Percentiles rank a stretch among this genome's conserved stretches.
These are phyloP conservation scores for Lepeophtheirus nordmannii DNA, from an alignment of 2,888 invertebrate genomes.

Conservation along the genomic window DNA sequence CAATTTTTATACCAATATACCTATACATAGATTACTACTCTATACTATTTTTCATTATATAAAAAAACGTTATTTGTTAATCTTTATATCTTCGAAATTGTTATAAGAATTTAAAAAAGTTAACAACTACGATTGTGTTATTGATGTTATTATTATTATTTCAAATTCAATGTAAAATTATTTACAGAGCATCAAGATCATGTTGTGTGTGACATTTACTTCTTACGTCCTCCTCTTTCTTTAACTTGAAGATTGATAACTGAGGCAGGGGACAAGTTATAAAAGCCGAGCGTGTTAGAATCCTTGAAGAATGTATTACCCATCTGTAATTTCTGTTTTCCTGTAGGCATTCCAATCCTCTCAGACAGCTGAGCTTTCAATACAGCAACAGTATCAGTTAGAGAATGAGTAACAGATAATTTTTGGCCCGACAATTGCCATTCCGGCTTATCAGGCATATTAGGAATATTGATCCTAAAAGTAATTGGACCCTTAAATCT, in stretches of 20 bases:
- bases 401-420: slow-evolving; percentile 56
- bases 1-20: too few relatives aligned
- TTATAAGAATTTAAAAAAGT: too few relatives aligned
- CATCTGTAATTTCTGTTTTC: slow-evolving; percentile 88
- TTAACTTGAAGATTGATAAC: slow-evolving; percentile 77
- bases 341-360: slow-evolving; percentile 77
- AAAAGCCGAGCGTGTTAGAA: slow-evolving; percentile 80
- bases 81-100: too few relatives aligned
- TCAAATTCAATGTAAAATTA: too few relatives aligned
- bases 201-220: slow-evolving; percentile 41
- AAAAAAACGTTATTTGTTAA: too few relatives aligned
- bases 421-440: slow-evolving; percentile 88
- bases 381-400: slow-evolving; percentile 60
- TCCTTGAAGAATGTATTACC: slow-evolving; percentile 52
- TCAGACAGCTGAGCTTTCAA: slow-evolving; percentile 75
- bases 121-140: too few relatives aligned
- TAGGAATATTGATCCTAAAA: slow-evolving; percentile 63
- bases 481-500: slow-evolving; percentile 57
- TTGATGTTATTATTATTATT: too few relatives aligned
- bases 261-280: slow-evolving; percentile 74
- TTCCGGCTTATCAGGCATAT: slow-evolving; percentile 72
- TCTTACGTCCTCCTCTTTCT: slow-evolving; percentile 93
- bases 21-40: neutral
- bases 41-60: too few relatives aligned
- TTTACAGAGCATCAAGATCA: too few relatives aligned